Evolutionary conservation across 2,113 vertebrate species (phyloP), one percentile per base, ranked within the genome.

Genomic region (Peromyscus leucopus): DNA sequence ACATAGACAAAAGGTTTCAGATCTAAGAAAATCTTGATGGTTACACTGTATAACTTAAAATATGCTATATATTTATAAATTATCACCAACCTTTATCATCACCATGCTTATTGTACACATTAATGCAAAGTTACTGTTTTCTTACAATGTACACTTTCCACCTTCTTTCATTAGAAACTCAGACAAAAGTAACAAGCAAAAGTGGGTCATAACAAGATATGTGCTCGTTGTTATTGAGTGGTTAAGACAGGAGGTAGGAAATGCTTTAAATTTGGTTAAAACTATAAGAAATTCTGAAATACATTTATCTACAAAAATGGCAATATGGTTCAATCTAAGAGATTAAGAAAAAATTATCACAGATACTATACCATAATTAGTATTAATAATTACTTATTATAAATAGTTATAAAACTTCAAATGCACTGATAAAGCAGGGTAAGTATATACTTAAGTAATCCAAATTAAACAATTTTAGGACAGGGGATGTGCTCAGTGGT

Each of bases 51-150:
- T 92, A 89, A 92, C 82, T 86, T 46, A 28, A 95, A 95, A 59
- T 84, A 95, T 26, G 79, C 6, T 48, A 13, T 46, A 13, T 21
- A 93, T 39, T 96, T 92, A 85, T 24, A 96, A 96, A 96, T 79
- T 87, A 93, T 86, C 91, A 93, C 78, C 88, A 96, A 57, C 76
- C 90, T 97, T 92, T 82, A 97, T 93, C 19, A 97, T 93, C 17
- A 63, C 13, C 36, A 36, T 71, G 28, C 76, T 85, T 82, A 24
- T 39, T 92, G 65, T 0, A 89, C 42, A 92, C 26, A 94, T 82
- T 93, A 86, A 63, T 85, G 26, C 46, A 95, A 96, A 51, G 75
- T 17, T 12, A 87, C 0, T 94, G 31, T 74, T 96, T 97, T 92
- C 55, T 78, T 92, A 80, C 95, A 96, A 89, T 51, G 61, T 28